These are phyloP conservation scores for Oncorhynchus nerka DNA, from an alignment of 2,113 vertebrate species.

Conservation along the genomic window DNA sequence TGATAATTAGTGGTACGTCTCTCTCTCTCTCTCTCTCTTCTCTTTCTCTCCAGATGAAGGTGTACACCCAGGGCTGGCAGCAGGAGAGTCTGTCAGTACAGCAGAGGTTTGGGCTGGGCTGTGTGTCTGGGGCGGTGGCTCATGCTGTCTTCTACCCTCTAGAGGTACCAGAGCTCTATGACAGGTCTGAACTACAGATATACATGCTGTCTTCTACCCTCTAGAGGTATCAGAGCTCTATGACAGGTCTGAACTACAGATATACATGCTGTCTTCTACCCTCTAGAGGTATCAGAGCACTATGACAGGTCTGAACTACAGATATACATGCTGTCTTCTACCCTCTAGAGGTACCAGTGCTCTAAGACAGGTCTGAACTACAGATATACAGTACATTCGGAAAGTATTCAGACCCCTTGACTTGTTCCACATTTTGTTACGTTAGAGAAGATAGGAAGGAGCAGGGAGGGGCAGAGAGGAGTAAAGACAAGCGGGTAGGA, in stretches of 20 bases:
- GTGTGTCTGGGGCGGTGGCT: constrained; percentile 68
- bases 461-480: too few species aligned
- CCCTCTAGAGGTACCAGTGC: constrained; percentile 71
- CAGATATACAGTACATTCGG: too few species aligned
- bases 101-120: constrained; percentile 72
- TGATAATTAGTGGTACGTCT: too few species aligned
- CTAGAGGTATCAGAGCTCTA: constrained; percentile 68
- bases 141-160: constrained; percentile 75
- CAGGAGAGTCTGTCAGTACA: constrained; percentile 64
- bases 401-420: too few species aligned
- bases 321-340: constrained; percentile 69
- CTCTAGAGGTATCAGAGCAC: constrained; percentile 70
- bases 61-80: constrained; percentile 40
- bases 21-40: not conserved
- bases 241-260: constrained; percentile 43
- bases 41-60: constrained; percentile 61
- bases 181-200: constrained; percentile 44
- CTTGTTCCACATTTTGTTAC: too few species aligned
- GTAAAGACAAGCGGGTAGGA: too few species aligned
- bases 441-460: too few species aligned
- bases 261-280: constrained; percentile 71
- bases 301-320: constrained; percentile 45
- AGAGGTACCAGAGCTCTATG: constrained; percentile 65
- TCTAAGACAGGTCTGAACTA: constrained; percentile 46
- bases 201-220: constrained; percentile 73